Conservation (phyloP, 23 tunicate genomes). For the Diplosoma virens region DNA sequence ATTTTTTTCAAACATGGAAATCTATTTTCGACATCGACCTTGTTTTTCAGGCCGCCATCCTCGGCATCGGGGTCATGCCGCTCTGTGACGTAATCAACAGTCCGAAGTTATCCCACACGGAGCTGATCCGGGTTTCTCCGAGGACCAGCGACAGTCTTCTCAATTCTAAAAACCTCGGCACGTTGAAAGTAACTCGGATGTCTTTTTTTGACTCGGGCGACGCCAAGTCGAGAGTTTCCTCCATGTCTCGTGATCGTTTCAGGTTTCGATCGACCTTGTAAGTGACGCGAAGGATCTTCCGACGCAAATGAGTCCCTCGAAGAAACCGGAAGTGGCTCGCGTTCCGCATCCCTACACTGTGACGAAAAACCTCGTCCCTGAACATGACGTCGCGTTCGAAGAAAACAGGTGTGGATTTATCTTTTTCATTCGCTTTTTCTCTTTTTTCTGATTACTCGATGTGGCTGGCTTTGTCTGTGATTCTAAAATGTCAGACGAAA, state of each 20-base stretch:
- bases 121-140: background rate
- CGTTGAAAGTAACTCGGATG: background rate
- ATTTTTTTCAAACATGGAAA: too few relatives aligned
- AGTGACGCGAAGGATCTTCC: conserved; percentile 38
- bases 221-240: too few relatives aligned
- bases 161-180: background rate
- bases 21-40: background rate
- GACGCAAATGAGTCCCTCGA: conserved; percentile 23
- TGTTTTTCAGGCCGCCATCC: conserved; percentile 41
- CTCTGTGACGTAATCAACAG: conserved; percentile 2
- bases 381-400: too few relatives aligned
- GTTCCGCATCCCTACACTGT: conserved; percentile 25
- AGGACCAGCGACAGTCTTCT: background rate
- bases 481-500: too few relatives aligned
- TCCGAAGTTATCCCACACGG: background rate
- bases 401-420: too few relatives aligned
- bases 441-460: too few relatives aligned
- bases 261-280: conserved; percentile 33
- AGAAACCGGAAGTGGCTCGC: background rate
- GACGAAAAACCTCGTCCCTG: background rate
- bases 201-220: too few relatives aligned
- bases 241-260: too few relatives aligned
- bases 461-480: too few relatives aligned
- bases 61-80: conserved; percentile 39
- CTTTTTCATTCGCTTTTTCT: too few relatives aligned